These are phyloP conservation scores for Opisthocomus hoazin DNA, from an alignment of 2,113 vertebrate genomes.

Conservation along the genomic window DNA sequence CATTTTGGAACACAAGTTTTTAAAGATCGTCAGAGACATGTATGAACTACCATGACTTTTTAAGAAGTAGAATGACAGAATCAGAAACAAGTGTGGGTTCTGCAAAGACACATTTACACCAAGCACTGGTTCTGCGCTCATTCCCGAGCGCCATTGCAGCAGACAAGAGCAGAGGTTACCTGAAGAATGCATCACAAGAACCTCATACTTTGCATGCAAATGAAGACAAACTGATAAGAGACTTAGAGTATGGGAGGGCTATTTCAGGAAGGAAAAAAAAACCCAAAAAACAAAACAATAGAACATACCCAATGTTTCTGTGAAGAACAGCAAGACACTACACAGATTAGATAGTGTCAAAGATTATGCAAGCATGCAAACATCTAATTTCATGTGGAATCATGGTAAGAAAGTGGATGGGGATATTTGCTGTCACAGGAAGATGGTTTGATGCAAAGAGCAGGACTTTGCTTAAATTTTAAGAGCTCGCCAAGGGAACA, in stretches of 20 bases:
- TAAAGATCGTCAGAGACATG: background rate
- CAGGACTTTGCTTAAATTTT: background rate
- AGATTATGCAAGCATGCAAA: background rate
- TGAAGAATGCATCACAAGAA: background rate
- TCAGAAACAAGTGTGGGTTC: background rate
- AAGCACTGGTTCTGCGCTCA: accelerated
- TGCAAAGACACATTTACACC: accelerated
- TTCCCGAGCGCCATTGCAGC: background rate
- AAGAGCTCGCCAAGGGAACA: background rate
- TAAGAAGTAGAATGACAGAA: background rate
- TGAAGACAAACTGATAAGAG: background rate
- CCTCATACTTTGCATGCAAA: background rate
- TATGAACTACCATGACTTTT: background rate
- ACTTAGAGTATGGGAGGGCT: background rate
- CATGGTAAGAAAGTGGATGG: background rate
- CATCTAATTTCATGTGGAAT: background rate
- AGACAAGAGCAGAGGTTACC: background rate
- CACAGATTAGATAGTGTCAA: background rate
- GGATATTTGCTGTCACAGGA: background rate
- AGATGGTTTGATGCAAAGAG: background rate
- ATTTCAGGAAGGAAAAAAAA: background rate
- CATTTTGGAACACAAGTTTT: background rate
- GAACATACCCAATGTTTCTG: background rate
- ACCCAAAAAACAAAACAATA: background rate
- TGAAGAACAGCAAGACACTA: background rate